Percentiles rank a stretch among this genome's conserved stretches.
Evolutionary conservation across 2,797 vertebrate genomes (phyloP).

Genomic region (Meriones psammophilus): DNA sequence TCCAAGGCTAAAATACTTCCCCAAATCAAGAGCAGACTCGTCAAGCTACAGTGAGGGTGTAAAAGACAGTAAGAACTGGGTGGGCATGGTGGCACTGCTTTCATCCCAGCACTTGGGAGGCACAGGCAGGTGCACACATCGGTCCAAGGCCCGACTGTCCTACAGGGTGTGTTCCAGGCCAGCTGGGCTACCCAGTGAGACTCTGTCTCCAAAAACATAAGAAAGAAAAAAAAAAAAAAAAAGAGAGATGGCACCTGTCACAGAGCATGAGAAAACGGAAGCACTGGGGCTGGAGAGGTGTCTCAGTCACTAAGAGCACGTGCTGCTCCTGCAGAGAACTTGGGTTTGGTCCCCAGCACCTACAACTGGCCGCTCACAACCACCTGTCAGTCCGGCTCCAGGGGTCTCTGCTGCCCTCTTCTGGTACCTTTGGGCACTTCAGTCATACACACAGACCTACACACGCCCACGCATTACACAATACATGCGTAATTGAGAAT

Average conservation of each 20-base stretch:
- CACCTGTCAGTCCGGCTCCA: neutral
- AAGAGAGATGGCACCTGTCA: neutral
- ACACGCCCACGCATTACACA: too few relatives aligned
- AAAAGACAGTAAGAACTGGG: neutral
- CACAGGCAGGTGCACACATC: neutral
- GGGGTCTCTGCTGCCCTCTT: neutral
- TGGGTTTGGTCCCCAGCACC: neutral
- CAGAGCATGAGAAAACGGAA: conserved; percentile 6
- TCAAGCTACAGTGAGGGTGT: neutral
- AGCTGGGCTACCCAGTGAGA: neutral
- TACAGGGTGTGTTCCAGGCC: neutral
- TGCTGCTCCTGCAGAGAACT: neutral
- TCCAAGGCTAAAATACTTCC: neutral
- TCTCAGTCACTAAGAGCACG: neutral
- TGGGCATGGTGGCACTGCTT: neutral
- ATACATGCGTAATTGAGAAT: neutral
- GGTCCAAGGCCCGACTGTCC: neutral
- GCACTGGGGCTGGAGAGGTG: neutral
- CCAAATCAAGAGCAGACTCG: conserved; percentile 23
- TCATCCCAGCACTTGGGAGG: neutral
- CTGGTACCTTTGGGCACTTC: neutral
- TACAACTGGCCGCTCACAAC: neutral
- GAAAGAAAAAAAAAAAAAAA: neutral
- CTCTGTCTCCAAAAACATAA: neutral
- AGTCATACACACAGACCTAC: neutral